Base-by-base conservation (phyloP, 2,888 invertebrate species). In the Lepidochitona cinerea region DNA sequence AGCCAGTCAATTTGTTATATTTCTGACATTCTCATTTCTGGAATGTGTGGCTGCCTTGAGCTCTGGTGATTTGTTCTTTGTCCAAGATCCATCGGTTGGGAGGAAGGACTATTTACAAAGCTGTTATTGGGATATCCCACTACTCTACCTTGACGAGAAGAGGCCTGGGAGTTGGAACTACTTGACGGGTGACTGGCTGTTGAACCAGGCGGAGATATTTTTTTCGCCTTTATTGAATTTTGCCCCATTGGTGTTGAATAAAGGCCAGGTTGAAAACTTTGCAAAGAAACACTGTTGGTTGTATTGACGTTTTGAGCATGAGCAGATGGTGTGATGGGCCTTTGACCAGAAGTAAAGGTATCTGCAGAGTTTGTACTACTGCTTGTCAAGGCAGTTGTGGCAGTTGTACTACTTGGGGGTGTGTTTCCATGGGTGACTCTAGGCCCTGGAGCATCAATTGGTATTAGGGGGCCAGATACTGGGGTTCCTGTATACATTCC, bases 341-440 rank as follows among this genome's bases (percentile, higher is more conserved):
- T 33, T 41, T n/a, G 49, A 32, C 68, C 33, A 32, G 23, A 53
- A 14, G 49, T n/a, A 5, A 32, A 59, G 14, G 59, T 59, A 14
- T 23, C 23, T 4, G 23, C 84, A 6, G 85, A 85, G 37, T 84
- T 85, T 67, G 85, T 86, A 78, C 86, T 86, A 73, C 86, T 86
- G 64, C 86, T 85, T 3, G 88, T 87, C 23, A 92, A 85, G 59
- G 90, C 91, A n/a, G 92, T 92, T 64, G 92, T 91, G 75, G 91
- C 92, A 33, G 92, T 92, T 78, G 92, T 92, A 85, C 92, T 92
- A 81, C 91, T 92, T 18, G 92, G 92, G 18, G 92, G 92, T 2
- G 91, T 92, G 82, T 91, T 92, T 75, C 91, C 90, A 76, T 86
- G 86, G 70, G 49, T 7, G 23, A 23, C 23, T 9, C 59, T 59